A percentile compares a stretch with the other conserved stretches of the same genome.
Conservation (phyloP, 2,797 vertebrate genomes). For the Taenioides sp. region DNA sequence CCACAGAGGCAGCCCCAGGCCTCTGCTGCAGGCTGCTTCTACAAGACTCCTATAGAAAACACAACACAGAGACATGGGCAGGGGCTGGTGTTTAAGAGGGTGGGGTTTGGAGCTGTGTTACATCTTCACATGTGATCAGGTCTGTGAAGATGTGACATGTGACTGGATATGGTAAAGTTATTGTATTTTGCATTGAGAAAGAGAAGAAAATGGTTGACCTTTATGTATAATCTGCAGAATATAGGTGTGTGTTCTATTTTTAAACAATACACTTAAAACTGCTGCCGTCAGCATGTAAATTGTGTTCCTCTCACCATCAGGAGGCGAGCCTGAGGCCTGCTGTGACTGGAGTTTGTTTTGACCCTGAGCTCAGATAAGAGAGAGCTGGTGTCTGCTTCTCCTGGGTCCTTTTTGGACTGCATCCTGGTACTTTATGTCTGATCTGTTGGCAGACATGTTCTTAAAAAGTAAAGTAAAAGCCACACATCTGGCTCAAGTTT, state of each 20-base stretch:
- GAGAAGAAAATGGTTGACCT: no score
- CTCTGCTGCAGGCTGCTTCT: conserved; percentile 50
- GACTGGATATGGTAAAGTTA: background rate
- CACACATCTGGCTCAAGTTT: conserved; percentile 20
- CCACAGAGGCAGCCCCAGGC: conserved; percentile 42
- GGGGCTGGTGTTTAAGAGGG: background rate
- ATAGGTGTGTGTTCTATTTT: background rate
- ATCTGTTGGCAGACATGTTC: conserved; percentile 55
- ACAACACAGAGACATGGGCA: background rate
- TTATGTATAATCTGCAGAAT: no score
- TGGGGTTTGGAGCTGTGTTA: background rate
- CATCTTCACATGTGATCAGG: background rate
- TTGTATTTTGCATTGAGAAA: no score
- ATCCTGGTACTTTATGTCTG: conserved; percentile 36
- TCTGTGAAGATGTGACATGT: background rate
- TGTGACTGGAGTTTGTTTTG: background rate
- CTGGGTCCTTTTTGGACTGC: no score
- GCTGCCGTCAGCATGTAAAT: background rate
- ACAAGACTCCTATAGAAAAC: conserved; percentile 28
- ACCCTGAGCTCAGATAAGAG: conserved; percentile 15
- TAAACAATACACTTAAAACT: background rate
- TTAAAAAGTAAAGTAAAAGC: conserved; percentile 49
- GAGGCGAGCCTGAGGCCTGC: background rate
- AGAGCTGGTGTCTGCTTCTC: conserved; percentile 14
- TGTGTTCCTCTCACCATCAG: background rate